Conservation (phyloP, 30 jellyfish, hydroid and myxozoan species). For the Pseudorhiza aurosa region DNA sequence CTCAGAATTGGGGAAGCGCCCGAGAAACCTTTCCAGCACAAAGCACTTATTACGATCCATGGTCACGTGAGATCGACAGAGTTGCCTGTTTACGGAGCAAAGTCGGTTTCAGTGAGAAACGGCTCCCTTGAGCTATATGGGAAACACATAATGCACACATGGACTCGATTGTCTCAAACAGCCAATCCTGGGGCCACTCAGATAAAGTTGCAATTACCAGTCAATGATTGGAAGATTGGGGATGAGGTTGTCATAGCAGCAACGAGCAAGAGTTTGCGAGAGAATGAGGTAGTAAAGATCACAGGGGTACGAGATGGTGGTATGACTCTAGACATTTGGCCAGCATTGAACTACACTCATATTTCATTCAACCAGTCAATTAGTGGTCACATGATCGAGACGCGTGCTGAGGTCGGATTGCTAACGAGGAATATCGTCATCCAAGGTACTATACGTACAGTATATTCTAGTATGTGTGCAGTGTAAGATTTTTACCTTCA, state of each 20-base stretch:
- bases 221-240: slow-evolving; percentile 86
- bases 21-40: slow-evolving; percentile 83
- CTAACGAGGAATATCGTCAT: slow-evolving; percentile 89
- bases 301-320: slow-evolving; percentile 81
- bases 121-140: slow-evolving; percentile 92
- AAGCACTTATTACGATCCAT: slow-evolving; percentile 86
- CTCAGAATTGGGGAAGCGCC: slow-evolving; percentile 89
- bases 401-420: slow-evolving; percentile 96
- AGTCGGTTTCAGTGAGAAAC: slow-evolving; percentile 83
- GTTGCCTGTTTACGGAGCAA: slow-evolving; percentile 97
- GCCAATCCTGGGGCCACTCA: slow-evolving; percentile 71
- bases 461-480: too few species aligned
- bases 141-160: slow-evolving; percentile 80
- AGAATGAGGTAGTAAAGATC: slow-evolving; percentile 86
- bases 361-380: slow-evolving; percentile 75
- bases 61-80: slow-evolving; percentile 98
- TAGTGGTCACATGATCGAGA: slow-evolving; percentile 79
- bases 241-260: slow-evolving; percentile 91
- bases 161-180: slow-evolving; percentile 86
- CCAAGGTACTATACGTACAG: too few species aligned
- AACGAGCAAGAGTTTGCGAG: slow-evolving; percentile 88
- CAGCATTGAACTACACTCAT: slow-evolving; percentile 81
- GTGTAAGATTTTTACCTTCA: too few species aligned
- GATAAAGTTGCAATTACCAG: slow-evolving; percentile 71
- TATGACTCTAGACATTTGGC: slow-evolving; percentile 50